These are phyloP conservation scores for Cryptotis parvus DNA, from an alignment of 2,113 vertebrate genomes.

Conservation along the genomic window DNA sequence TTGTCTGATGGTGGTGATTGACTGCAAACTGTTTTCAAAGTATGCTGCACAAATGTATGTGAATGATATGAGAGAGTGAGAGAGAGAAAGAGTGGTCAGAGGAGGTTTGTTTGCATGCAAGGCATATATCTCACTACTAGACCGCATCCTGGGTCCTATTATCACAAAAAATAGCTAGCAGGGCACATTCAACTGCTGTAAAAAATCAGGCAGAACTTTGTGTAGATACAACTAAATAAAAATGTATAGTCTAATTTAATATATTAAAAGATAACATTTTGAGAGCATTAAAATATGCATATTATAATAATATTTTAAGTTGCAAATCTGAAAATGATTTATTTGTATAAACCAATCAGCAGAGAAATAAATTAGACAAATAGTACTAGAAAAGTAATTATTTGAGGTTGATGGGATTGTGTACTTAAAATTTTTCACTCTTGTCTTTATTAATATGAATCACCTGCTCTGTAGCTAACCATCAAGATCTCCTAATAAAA, in stretches of 20 bases:
- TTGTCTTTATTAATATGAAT: too few species aligned
- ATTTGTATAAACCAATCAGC: slow-evolving; percentile 6
- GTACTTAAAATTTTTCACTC: neutral
- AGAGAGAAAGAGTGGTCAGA: too few species aligned
- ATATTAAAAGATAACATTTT: neutral
- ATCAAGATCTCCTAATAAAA: too few species aligned
- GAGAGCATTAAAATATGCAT: neutral
- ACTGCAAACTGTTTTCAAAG: neutral
- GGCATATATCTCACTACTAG: too few species aligned
- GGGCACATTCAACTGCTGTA: neutral
- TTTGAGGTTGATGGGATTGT: neutral
- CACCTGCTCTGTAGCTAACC: too few species aligned
- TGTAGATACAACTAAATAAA: neutral
- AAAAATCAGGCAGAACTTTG: slow-evolving; percentile 18
- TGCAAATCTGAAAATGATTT: neutral
- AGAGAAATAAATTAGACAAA: neutral
- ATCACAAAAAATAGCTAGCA: slow-evolving; percentile 33
- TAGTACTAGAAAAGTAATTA: slow-evolving; percentile 4
- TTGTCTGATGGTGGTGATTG: slow-evolving; percentile 11
- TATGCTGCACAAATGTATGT: too few species aligned
- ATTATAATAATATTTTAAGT: slow-evolving; percentile 11
- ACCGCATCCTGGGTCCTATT: too few species aligned
- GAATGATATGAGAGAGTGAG: neutral
- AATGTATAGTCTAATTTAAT: neutral
- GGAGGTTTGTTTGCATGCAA: too few species aligned